Evolutionary conservation across 2,888 invertebrate species (phyloP), one percentile per base, ranked within the genome.

Genomic region (Drosophila mayaguana): DNA sequence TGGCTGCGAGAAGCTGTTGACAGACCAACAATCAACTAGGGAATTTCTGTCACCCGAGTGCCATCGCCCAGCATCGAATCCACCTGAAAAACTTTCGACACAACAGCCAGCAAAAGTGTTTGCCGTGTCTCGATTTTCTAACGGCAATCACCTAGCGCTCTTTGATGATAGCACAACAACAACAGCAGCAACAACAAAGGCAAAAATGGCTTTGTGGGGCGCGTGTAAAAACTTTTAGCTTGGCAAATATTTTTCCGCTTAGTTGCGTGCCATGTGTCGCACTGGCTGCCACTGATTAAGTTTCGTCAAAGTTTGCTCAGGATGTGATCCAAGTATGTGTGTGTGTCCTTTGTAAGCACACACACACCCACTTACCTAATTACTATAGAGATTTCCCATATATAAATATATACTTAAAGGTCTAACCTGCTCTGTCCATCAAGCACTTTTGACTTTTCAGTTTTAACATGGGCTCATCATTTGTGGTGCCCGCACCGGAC

Each of bases 1-100:
- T 81, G 72, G 73, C 66, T 75, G 71, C 59, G 73, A 71, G 75
- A 72, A 80, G 78, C 82, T 85, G 86, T 89, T 87, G 86, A 88
- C 87, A 88, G 86, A 89, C 90, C 89, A 88, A 88, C 90, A 87
- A 88, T 87, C 87, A 83, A 88, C 87, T 89, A 81, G 87, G 87
- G 87, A 89, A 87, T 87, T 87, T 87, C 85, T 80, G 90, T 88
- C 90, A 87, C 84, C 77, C 60, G 87, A 85, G 89, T 87, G 79
- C 84, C 84, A 85, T 87, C 74, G 81, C 78, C 85, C 69, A 63
- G 64, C 48, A 48, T 69, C 63, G 53, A 54, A 74, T 70, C 70
- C 72, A 87, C 69, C 82, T 83, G 57, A 72, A 75, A 80, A 89
- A 79, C 84, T 88, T 85, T 79, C 32, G 65, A 59, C 77, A 79